Percentiles rank a stretch among this genome's conserved stretches.
These are phyloP conservation scores for Drosophila seclusa DNA, from an alignment of 2,888 invertebrate genomes.

Conservation along the genomic window DNA sequence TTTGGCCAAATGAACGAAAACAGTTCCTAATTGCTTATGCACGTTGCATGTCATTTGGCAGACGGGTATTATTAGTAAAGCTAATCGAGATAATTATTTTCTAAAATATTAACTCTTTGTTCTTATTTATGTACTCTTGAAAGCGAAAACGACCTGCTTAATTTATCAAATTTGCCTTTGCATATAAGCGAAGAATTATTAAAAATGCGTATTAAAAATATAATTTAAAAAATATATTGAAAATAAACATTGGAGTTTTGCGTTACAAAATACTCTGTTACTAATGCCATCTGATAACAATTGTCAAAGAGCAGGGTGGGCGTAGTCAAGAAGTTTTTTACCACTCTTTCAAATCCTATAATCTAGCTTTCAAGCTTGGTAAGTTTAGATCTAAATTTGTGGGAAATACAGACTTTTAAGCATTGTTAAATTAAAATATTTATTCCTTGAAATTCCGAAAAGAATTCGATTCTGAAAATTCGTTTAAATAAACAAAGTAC, in stretches of 20 bases:
- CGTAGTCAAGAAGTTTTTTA: no score
- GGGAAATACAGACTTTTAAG: not conserved
- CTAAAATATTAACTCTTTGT: not conserved
- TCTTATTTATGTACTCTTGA: not conserved
- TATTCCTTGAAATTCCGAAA: not conserved
- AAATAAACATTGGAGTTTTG: no score
- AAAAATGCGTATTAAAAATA: no score
- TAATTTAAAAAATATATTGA: no score
- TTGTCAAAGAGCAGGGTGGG: no score
- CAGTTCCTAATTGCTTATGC: conserved; percentile 28
- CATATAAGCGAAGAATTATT: no score
- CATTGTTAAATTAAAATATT: not conserved
- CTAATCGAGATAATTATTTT: not conserved
- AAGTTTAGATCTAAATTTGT: not conserved
- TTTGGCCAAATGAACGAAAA: conserved; percentile 9
- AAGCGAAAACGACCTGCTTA: no score
- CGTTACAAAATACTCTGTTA: no score
- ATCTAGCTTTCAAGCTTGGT: no score
- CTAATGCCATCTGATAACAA: no score
- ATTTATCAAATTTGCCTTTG: no score
- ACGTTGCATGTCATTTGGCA: conserved; percentile 17
- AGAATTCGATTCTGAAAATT: not conserved
- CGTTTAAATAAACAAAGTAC: not conserved
- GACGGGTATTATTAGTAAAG: not conserved
- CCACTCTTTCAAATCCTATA: no score